A percentile compares a stretch with the other conserved stretches of the same genome.
phyloP scores from a whole-genome alignment of 2,888 invertebrate genomes.

The Hypena proboscidalis region DNA sequence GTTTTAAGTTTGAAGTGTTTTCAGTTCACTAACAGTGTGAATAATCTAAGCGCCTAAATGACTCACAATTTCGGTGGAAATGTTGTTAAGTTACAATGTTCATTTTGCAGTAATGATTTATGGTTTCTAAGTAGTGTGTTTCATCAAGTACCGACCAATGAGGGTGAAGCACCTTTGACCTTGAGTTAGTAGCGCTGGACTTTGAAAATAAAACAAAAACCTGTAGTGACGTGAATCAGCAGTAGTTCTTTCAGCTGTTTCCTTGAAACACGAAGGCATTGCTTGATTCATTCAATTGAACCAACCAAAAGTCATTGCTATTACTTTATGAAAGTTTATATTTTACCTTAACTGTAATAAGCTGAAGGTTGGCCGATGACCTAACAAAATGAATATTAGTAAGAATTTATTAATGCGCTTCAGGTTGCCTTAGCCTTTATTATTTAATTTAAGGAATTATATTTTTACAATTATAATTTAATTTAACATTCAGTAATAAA shows the following conservation, averaged over 20 bases:
- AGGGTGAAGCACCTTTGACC: slow-evolving; percentile 45
- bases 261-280: not conserved
- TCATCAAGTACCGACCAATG: slow-evolving; percentile 17
- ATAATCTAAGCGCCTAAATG: slow-evolving; percentile 3
- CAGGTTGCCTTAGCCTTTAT: too few species aligned
- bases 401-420: too few species aligned
- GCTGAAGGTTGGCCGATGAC: not conserved
- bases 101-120: slow-evolving; percentile 35
- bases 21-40: too few species aligned
- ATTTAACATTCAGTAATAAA: too few species aligned
- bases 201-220: slow-evolving; percentile 11
- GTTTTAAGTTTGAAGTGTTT: too few species aligned
- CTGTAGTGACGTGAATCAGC: slow-evolving; percentile 20
- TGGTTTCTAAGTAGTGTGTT: slow-evolving; percentile 35
- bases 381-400: not conserved
- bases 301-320: not conserved
- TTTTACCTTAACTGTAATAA: too few species aligned
- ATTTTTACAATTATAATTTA: too few species aligned
- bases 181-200: slow-evolving; percentile 22
- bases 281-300: not conserved
- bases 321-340: not conserved
- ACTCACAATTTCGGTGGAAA: slow-evolving; percentile 23
- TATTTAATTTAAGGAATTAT: too few species aligned
- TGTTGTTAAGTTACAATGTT: slow-evolving; percentile 23
- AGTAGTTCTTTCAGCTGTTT: slow-evolving; percentile 9